Evolutionary conservation across 2,113 vertebrate genomes (phyloP).

Genomic region (Seriola aureovittata): DNA sequence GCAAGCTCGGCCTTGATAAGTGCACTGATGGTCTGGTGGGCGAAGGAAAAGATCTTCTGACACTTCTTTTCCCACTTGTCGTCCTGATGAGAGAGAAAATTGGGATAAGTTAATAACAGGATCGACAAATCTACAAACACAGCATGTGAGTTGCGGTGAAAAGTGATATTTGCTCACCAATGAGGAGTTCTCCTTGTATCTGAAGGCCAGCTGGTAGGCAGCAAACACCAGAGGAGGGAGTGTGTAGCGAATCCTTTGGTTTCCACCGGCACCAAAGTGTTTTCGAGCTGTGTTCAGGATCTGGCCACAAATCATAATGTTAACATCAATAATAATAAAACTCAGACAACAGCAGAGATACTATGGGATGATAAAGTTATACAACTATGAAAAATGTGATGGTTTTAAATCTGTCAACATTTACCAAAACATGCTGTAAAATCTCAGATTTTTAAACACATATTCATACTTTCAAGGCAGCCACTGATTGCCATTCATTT

Average conservation of each 20-base stretch:
- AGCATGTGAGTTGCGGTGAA: not conserved
- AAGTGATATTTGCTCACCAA: slow-evolving; percentile 76
- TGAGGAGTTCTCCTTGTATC: slow-evolving; percentile 97
- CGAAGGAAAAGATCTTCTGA: slow-evolving; percentile 99
- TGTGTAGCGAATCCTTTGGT: slow-evolving; percentile 96
- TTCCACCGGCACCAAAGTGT: slow-evolving; percentile 97
- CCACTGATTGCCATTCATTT: not conserved
- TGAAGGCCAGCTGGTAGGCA: slow-evolving; percentile 96
- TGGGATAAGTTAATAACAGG: not conserved
- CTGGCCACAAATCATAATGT: slow-evolving; percentile 70
- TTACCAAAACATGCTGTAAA: not conserved
- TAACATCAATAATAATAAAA: not conserved
- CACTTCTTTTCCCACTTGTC: slow-evolving; percentile 99
- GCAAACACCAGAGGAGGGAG: slow-evolving; percentile 96
- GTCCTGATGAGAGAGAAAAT: slow-evolving; percentile 84
- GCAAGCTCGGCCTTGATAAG: slow-evolving; percentile 98
- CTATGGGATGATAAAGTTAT: not conserved
- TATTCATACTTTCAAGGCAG: not conserved
- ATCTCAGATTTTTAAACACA: not conserved
- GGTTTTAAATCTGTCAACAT: not conserved
- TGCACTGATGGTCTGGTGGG: slow-evolving; percentile 98
- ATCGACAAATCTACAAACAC: not conserved
- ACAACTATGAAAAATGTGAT: not conserved
- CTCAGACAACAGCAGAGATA: not conserved
- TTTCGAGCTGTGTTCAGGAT: slow-evolving; percentile 98